Conservation (phyloP, 37 sponge, comb jelly and placozoan genomes). For the Aplysina aerophoba region DNA sequence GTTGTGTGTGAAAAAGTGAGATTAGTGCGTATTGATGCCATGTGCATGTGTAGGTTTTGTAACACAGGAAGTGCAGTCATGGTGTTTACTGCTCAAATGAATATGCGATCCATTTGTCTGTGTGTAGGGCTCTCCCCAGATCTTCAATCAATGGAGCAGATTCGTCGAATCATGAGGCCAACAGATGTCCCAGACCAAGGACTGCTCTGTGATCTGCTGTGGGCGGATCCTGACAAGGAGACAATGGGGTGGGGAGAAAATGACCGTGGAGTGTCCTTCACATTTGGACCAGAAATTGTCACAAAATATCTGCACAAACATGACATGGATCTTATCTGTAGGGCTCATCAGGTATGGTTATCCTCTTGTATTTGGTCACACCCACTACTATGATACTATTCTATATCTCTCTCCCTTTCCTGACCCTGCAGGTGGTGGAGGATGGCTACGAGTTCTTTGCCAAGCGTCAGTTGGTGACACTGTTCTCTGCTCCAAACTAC, state of each 20-base stretch:
- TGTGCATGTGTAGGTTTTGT: neutral
- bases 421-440: constrained; percentile 76
- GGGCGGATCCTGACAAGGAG: constrained; percentile 99
- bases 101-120: neutral
- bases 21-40: neutral
- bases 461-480: constrained; percentile 92
- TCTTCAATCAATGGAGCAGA: constrained; percentile 97
- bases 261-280: constrained; percentile 99
- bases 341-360: constrained; percentile 95
- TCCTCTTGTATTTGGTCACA: too few relatives aligned
- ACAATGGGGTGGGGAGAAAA: constrained; percentile 98
- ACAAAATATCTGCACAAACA: constrained; percentile 95
- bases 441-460: constrained; percentile 99
- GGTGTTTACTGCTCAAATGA: neutral
- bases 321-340: constrained; percentile 95
- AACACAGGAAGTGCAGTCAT: neutral
- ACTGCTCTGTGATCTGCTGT: constrained; percentile 96
- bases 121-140: constrained; percentile 93
- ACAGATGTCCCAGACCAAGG: constrained; percentile 99
- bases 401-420: neutral
- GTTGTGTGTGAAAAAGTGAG: neutral
- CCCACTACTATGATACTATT: neutral
- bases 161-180: constrained; percentile 96
- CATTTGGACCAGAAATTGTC: constrained; percentile 97
- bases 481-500: constrained; percentile 97